Base-by-base conservation (phyloP, 1,140 invertebrate genomes). In the Stenopsyche tienmushanensis region DNA sequence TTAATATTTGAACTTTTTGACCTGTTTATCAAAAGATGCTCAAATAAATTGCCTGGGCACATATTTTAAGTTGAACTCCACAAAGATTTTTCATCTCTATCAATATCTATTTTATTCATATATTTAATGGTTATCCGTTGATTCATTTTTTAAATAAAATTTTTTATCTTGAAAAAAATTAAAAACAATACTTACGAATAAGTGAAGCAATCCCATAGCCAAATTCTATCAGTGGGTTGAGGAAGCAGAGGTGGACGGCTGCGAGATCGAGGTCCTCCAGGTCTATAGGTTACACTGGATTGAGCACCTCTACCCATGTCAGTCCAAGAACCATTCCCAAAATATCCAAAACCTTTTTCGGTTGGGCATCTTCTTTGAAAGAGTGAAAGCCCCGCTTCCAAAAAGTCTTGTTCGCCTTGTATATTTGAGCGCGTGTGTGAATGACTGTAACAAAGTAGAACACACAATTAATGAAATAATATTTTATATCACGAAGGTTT, bases 191-290 rank as follows among this genome's bases (percentile, higher is more conserved):
- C 84, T 83, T 69, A 86, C 84, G 83, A 84, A 68, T 84, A 85
- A 73, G 85, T 86, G 62, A 86, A 85, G 64, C 85, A 86, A 63
- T 83, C 83, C 84, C 85, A 86, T 71, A 85, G 78, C 85, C 85
- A 86, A 0, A 86, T 75, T 29, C 83, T 75, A 64, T 86, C 84
- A 47, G 83, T 77, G 1, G 77, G 74, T 1, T 79, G 1, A 79
- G 83, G 8, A 77, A 83, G 45, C 80, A 82, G 53, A 78, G 75
- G 72, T 73, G 80, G 42, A 73, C 78, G 50, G 21, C 72, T 67
- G 2, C 77, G 72, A 0, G 77, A 73, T 7, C 72, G 73, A 1
- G 78, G 76, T 49, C 72, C 79, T 10, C 78, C 71, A 67, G 83
- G 81, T 10, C 81, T 72, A 66, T 83, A 84, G 9, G 83, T 74